Percentiles rank a stretch among this genome's conserved stretches.
These are phyloP conservation scores for Pseudomyrmex cubaensis DNA, from an alignment of 1,140 invertebrate species.

Conservation along the genomic window DNA sequence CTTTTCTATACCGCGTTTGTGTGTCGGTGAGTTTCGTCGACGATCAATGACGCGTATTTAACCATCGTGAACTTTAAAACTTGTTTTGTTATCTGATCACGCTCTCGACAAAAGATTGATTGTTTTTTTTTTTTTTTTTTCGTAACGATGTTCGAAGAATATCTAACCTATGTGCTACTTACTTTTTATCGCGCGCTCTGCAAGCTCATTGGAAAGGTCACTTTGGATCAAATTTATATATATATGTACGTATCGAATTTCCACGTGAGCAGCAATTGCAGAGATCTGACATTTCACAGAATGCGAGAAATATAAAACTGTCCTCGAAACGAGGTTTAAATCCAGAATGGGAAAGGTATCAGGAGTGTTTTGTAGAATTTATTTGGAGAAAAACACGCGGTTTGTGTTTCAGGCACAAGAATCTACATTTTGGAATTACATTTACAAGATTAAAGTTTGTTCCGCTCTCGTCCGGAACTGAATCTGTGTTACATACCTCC, in stretches of 20 bases:
- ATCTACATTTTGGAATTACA: not conserved
- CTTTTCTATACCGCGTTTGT: not conserved
- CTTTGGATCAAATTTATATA: not conserved
- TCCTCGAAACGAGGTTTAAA: not conserved
- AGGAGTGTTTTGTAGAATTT: not conserved
- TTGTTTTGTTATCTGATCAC: constrained; percentile 51
- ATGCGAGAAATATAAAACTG: not conserved
- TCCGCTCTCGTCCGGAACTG: not conserved
- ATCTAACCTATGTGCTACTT: not conserved
- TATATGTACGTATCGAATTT: not conserved
- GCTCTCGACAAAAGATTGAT: constrained; percentile 31
- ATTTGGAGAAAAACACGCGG: no score
- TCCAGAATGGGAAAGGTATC: not conserved
- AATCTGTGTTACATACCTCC: not conserved
- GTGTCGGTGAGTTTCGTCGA: constrained; percentile 24
- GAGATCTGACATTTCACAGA: not conserved
- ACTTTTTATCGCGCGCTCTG: not conserved
- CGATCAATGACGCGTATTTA: constrained; percentile 33
- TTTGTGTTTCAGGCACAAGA: no score
- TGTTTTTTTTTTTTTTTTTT: constrained; percentile 27
- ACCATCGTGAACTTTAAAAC: constrained; percentile 50
- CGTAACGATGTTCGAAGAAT: not conserved
- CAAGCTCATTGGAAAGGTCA: constrained; percentile 25
- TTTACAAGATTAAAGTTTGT: not conserved
- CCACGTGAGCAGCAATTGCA: not conserved